Base-by-base conservation (phyloP, 2,797 vertebrate species). In the Tamandua tetradactyla region DNA sequence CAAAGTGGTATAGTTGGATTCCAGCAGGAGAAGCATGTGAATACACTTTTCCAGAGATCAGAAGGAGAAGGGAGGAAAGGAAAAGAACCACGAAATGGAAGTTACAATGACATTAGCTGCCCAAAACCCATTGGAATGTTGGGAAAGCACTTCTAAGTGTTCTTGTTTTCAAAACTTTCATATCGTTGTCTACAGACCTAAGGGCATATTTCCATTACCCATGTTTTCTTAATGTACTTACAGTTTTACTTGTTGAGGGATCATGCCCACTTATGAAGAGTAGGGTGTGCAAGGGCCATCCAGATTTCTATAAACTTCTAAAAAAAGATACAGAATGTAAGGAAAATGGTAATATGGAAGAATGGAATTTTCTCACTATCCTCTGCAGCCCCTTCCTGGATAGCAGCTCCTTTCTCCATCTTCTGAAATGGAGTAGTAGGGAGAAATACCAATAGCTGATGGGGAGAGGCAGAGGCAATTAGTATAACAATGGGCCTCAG, bases 61-160 rank as follows among this genome's bases (percentile, higher is more conserved):
- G 55, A 71, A 61, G 17, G 71, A 68, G 42, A 76, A 57, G 27
- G 57, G 64, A 86, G 9, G n/a, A 32, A 32, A 32, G 35, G 22
- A 61, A 35, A 55, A 12, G 5, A 40, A 30, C 7, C 22, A 14
- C 23, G 12, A 32, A 66, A 59, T 18, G 22, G 22, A 80, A 18
- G 17, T 37, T 52, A 49, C 3, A 0, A 13, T 55, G 40, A 6
- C 76, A 89, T 75, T 20, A 68, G 20, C 35, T 42, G 10, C 1
- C 49, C 18, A 17, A 49, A 37, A 7, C 20, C n/a, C 40, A 15
- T n/a, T 23, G 52, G 6, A 1, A 7, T 25, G 11, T 35, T 18
- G 14, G n/a, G 22, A 52, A 14, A 44, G 35, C 17, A 68, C 15
- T 47, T 7, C 9, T 7, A 18, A 0, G 13, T 3, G 0, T 27